phyloP scores from a whole-genome alignment of 2,113 vertebrate genomes.

The Pseudopodoces humilis region DNA sequence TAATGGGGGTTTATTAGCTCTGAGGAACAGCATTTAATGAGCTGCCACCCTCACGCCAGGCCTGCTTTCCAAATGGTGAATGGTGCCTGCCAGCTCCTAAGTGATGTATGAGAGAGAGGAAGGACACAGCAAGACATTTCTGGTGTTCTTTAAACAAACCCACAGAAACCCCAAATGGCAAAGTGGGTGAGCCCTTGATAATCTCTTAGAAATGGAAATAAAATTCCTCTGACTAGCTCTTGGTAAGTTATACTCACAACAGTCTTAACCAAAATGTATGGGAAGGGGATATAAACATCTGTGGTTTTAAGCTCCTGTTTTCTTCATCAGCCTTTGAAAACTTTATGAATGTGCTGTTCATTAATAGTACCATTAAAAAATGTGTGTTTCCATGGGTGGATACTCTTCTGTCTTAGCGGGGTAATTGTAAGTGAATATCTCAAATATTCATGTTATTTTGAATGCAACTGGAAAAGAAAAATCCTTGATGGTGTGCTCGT shows the following conservation, averaged over 20 bases:
- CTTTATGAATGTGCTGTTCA: neutral
- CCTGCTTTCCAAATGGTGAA: slow-evolving; percentile 12
- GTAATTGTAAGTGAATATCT: neutral
- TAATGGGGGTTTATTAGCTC: slow-evolving; percentile 25
- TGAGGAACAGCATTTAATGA: slow-evolving; percentile 44
- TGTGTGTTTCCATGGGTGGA: neutral
- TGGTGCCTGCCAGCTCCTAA: neutral
- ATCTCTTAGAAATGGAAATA: neutral
- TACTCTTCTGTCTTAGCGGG: neutral
- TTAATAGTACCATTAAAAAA: neutral
- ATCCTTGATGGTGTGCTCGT: neutral
- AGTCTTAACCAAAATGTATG: neutral
- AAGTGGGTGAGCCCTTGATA: neutral
- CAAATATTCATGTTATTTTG: neutral
- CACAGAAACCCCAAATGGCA: neutral
- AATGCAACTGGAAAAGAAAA: neutral
- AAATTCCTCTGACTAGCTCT: neutral
- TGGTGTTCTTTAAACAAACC: neutral
- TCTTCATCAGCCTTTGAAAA: neutral
- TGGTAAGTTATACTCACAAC: neutral
- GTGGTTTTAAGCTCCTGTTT: neutral
- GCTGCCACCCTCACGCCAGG: neutral
- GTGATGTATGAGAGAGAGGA: neutral
- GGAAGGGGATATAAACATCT: neutral
- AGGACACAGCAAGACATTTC: neutral